These are phyloP conservation scores for Bettongia penicillata DNA, from an alignment of 2,113 vertebrate species.

Conservation along the genomic window DNA sequence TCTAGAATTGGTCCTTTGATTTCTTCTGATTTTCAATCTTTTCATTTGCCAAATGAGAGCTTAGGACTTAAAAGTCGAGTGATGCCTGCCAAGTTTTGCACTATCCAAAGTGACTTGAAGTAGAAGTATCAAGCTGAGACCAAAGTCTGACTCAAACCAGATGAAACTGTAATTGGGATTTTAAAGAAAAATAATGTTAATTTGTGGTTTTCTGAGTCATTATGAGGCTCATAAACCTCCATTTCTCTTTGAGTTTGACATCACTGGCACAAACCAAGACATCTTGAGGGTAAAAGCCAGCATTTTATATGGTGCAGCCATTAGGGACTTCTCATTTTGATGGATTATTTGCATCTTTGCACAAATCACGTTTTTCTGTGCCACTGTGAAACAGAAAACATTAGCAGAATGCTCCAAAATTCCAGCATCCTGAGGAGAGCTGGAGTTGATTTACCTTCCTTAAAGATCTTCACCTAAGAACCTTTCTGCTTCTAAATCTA, in stretches of 20 bases:
- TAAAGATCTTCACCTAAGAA: not conserved
- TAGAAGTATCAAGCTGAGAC: not conserved
- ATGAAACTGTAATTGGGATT: not conserved
- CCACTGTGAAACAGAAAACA: not conserved
- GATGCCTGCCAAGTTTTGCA: not conserved
- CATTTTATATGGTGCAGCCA: not conserved
- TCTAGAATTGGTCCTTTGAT: not conserved
- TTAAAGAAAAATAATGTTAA: not conserved
- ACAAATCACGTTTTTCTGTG: not conserved
- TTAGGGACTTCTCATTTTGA: not conserved
- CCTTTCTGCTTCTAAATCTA: not conserved
- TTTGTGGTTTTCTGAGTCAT: not conserved
- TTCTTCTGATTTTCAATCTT: not conserved
- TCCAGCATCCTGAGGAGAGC: not conserved
- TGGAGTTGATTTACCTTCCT: not conserved
- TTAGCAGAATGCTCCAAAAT: not conserved
- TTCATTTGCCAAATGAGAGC: not conserved
- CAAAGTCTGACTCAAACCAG: not conserved
- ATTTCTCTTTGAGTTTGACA: not conserved
- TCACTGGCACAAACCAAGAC: not conserved
- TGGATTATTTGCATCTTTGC: not conserved
- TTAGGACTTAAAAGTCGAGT: not conserved
- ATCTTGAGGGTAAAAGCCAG: not conserved
- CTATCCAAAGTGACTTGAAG: not conserved
- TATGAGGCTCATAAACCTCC: not conserved